Evolutionary conservation across 2,113 vertebrate genomes (phyloP).

Genomic region (Eurypyga helias): DNA sequence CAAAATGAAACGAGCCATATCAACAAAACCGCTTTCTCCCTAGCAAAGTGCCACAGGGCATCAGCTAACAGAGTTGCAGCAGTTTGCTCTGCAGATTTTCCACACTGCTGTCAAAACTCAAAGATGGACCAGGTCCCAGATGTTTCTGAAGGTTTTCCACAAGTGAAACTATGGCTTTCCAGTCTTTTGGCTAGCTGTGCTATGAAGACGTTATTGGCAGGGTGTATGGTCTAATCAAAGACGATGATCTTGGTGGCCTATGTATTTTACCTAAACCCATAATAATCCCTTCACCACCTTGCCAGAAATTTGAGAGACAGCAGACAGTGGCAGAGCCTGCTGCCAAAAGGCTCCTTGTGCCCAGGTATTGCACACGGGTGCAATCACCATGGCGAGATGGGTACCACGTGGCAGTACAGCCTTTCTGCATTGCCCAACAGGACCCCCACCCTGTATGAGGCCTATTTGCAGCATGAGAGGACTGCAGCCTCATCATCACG

Average conservation of each 20-base stretch:
- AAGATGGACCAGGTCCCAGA: not conserved
- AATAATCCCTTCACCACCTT: not conserved
- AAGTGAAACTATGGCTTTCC: not conserved
- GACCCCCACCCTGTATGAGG: accelerated
- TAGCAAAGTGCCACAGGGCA: not conserved
- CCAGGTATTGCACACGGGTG: accelerated
- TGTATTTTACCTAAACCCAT: not conserved
- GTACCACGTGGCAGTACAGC: not conserved
- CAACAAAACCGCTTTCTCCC: not conserved
- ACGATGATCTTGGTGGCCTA: not conserved
- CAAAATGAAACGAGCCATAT: not conserved
- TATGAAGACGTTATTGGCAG: not conserved
- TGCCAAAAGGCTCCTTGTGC: not conserved
- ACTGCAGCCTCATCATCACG: not conserved
- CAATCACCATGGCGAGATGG: not conserved
- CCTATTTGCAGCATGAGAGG: not conserved
- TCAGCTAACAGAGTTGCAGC: not conserved
- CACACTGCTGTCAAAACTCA: not conserved
- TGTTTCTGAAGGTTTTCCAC: not conserved
- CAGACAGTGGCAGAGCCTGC: not conserved
- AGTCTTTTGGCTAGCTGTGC: not conserved
- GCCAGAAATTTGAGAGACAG: not conserved
- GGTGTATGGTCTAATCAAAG: not conserved
- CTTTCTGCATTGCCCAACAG: not conserved
- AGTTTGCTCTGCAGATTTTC: not conserved